phyloP scores from a whole-genome alignment of 2,888 invertebrate genomes.

The Ormyrus rosae region DNA sequence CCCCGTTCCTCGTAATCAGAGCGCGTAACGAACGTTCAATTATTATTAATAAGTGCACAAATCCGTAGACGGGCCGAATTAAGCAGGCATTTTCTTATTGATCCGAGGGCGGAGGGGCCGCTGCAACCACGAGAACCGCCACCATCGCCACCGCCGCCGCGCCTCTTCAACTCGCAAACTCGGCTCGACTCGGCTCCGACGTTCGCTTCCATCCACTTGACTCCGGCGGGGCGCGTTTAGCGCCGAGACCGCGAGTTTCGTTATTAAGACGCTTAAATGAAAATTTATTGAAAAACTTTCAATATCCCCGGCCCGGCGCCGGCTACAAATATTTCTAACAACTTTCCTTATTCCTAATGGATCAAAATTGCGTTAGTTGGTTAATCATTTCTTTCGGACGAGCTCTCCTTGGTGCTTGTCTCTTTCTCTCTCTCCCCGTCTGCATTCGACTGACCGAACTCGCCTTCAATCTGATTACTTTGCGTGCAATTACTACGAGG shows the following conservation, averaged over 20 bases:
- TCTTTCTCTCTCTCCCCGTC: too few relatives aligned
- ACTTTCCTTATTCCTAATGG: too few relatives aligned
- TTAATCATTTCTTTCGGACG: too few relatives aligned
- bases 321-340: too few relatives aligned
- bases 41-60: constrained; percentile 57
- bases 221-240: constrained; percentile 19
- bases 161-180: constrained; percentile 50
- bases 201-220: constrained; percentile 1
- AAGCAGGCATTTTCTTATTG: constrained; percentile 54
- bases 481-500: not conserved
- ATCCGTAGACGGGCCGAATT: constrained; percentile 43
- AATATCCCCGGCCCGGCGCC: not conserved
- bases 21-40: constrained; percentile 41
- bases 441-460: not conserved
- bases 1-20: not conserved
- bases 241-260: constrained; percentile 50
- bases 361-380: too few relatives aligned
- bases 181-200: constrained; percentile 17
- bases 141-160: constrained; percentile 12
- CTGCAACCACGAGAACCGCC: not conserved
- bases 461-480: constrained; percentile 17
- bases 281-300: constrained; percentile 56
- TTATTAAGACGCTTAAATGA: constrained; percentile 52
- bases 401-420: too few relatives aligned
- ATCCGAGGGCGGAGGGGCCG: constrained; percentile 12